Evolutionary conservation across 2,888 invertebrate genomes (phyloP), one percentile per base, ranked within the genome.

Genomic region (Lasius fuliginosus): DNA sequence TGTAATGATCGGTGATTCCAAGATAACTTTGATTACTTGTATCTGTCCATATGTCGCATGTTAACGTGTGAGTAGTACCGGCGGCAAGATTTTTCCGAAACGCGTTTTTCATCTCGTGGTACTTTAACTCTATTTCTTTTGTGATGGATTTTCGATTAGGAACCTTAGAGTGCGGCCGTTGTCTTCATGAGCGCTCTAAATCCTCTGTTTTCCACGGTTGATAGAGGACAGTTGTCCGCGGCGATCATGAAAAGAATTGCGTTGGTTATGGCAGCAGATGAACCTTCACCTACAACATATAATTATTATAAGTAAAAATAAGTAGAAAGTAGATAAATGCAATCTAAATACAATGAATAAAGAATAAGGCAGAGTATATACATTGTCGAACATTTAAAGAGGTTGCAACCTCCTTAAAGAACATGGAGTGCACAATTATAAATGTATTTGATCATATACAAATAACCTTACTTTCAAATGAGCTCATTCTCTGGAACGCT

Each of bases 21-120:
- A 58, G 12, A n/a, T 58, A 58, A 58, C 58, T 58, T 58, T 58
- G 27, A 58, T 58, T 58, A 11, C 58, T 27, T 58, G 58, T 58
- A 58, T 58, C 58, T 58, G 27, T 58, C 58, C 58, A 58, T 58
- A 58, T 58, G 58, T 58, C 58, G 58, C 58, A 27, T 58, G 27
- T 27, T 12, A 58, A 58, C 27, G 58, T 58, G 27, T 58, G 12
- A 58, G 23, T 58, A 58, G 58, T 58, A 5, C 27, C 5, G 27
- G 11, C 58, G 5, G 27, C 12, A 27, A 58, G 9, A 27, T 58
- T 23, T 12, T 58, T 12, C 12, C 27, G 58, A 58, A 58, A 58
- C 6, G 12, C 12, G 27, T 58, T 58, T 1, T 27, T 58, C 27
- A 58, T 58, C 12, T 58, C 27, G 23, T 58, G 58, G 12, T 58